Evolutionary conservation across 2,888 invertebrate genomes (phyloP).

Genomic region (Aricia artaxerxes): DNA sequence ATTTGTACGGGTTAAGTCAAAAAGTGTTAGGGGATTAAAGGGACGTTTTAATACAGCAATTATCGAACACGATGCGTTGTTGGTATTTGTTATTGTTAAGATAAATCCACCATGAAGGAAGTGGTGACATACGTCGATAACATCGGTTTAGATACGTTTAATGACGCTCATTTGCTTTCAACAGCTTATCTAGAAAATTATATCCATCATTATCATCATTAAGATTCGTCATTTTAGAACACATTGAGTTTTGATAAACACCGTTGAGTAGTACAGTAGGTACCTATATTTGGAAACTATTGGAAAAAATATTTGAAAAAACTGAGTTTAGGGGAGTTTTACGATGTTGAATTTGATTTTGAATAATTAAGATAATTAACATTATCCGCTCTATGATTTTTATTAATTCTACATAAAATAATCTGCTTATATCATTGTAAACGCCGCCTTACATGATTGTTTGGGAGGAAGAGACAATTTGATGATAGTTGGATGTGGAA

Average conservation of each 20-base stretch:
- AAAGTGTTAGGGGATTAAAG: neutral
- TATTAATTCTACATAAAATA: no score
- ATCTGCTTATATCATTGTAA: slow-evolving; percentile 29
- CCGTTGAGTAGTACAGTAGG: no score
- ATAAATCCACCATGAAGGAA: slow-evolving; percentile 35
- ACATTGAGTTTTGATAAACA: neutral
- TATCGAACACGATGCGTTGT: slow-evolving; percentile 31
- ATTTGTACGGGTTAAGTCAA: neutral
- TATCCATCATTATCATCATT: neutral
- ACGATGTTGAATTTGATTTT: no score
- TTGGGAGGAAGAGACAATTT: slow-evolving; percentile 74
- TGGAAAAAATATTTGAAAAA: no score
- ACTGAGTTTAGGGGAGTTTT: no score
- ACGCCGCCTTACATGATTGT: slow-evolving; percentile 43
- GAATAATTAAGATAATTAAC: no score
- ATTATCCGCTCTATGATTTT: no score
- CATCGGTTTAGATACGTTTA: slow-evolving; percentile 32
- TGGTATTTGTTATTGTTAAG: slow-evolving; percentile 35
- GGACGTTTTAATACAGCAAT: neutral
- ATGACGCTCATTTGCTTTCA: neutral
- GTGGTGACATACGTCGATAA: slow-evolving; percentile 38
- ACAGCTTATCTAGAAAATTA: neutral
- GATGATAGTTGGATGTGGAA: slow-evolving; percentile 59
- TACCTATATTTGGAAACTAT: no score
- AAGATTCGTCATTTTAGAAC: neutral